Evolutionary conservation across 2,888 invertebrate species (phyloP).

Genomic region (Phrixothrix hirtus): DNA sequence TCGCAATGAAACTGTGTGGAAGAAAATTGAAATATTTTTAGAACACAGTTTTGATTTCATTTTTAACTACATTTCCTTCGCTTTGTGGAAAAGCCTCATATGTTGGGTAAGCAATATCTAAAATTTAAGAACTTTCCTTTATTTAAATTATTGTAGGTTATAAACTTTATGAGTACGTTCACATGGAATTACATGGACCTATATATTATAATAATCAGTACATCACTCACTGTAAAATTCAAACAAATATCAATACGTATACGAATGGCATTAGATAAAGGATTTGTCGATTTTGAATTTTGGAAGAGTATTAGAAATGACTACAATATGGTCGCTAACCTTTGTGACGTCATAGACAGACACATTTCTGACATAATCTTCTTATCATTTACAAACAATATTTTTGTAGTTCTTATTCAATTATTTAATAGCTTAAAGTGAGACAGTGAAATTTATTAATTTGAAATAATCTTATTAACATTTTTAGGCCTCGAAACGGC

Average conservation of each 20-base stretch:
- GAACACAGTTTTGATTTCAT: slow-evolving; percentile 2
- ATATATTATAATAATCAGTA: slow-evolving; percentile 48
- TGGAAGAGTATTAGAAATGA: slow-evolving; percentile 71
- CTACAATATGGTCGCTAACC: slow-evolving; percentile 64
- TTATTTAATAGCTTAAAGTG: slow-evolving; percentile 71
- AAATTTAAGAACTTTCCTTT: too few species aligned
- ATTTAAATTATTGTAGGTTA: slow-evolving; percentile 38
- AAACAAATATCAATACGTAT: slow-evolving; percentile 41
- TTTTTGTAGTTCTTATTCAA: slow-evolving; percentile 75
- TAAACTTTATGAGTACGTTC: slow-evolving; percentile 41
- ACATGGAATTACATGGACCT: slow-evolving; percentile 48
- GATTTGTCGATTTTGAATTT: slow-evolving; percentile 62
- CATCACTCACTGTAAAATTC: slow-evolving; percentile 44
- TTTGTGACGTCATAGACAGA: slow-evolving; percentile 64
- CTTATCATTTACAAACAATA: slow-evolving; percentile 70
- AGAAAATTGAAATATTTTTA: too few species aligned
- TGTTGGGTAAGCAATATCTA: slow-evolving; percentile 4
- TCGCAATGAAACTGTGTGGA: too few species aligned
- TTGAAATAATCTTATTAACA: background rate
- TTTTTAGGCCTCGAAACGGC: slow-evolving; percentile 11
- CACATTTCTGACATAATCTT: slow-evolving; percentile 66
- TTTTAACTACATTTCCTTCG: slow-evolving; percentile 5
- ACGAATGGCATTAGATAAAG: slow-evolving; percentile 1
- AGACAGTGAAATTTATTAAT: too few species aligned
- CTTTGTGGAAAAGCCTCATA: slow-evolving; percentile 4